Conservation (phyloP, 2,888 invertebrate species). For the Sminthurinus aureus region DNA sequence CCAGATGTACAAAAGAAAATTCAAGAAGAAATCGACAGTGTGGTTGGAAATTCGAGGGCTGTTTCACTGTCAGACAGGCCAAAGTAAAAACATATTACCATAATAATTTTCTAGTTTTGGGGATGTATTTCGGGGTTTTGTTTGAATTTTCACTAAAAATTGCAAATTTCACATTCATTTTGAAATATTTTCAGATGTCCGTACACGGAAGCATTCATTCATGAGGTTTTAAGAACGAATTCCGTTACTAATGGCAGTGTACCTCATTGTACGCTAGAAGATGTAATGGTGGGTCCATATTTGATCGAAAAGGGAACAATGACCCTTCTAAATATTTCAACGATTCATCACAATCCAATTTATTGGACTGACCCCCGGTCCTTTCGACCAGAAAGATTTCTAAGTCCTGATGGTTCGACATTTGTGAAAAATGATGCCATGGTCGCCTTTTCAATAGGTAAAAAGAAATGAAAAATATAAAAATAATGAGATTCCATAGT, state of each 20-base stretch:
- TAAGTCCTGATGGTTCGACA: background rate
- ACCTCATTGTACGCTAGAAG: background rate
- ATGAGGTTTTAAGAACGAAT: background rate
- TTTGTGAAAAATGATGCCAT: background rate
- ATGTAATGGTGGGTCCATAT: background rate
- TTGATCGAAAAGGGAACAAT: constrained; percentile 17
- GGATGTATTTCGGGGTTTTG: too few relatives aligned
- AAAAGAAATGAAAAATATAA: too few relatives aligned
- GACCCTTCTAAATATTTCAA: background rate
- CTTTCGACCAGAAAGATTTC: constrained; percentile 4
- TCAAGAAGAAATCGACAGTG: constrained; percentile 7
- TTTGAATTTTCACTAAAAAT: too few relatives aligned
- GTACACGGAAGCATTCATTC: constrained; percentile 15
- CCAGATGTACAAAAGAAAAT: constrained; percentile 32
- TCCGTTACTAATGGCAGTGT: background rate
- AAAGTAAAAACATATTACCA: constrained; percentile 17
- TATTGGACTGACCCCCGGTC: constrained; percentile 2
- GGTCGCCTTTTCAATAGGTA: background rate
- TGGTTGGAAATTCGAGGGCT: background rate
- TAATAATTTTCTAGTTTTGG: too few relatives aligned
- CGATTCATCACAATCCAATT: background rate
- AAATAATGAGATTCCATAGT: too few relatives aligned
- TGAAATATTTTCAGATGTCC: constrained; percentile 10
- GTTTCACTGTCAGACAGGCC: constrained; percentile 15
- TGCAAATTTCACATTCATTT: background rate